Conservation (phyloP, 2,888 invertebrate genomes). For the Chalcis sispes region DNA sequence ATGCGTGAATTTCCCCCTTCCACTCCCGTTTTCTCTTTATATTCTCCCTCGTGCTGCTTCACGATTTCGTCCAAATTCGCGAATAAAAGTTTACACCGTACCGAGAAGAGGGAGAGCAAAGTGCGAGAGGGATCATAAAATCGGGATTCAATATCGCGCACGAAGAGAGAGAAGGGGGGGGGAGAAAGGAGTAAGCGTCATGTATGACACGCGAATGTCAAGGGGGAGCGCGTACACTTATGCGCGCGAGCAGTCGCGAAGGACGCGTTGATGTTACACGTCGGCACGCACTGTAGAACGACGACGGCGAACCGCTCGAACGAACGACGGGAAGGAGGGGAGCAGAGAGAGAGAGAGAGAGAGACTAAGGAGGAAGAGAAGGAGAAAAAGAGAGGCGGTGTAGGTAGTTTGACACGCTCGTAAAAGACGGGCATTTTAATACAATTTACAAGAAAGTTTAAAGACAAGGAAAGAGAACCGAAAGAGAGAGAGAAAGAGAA, state of each 20-base stretch:
- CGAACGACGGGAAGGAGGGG: constrained; percentile 22
- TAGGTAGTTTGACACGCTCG: constrained; percentile 71
- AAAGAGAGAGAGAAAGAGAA: constrained; percentile 26
- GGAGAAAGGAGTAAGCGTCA: constrained; percentile 57
- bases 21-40: no score
- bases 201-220: constrained; percentile 65
- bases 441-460: constrained; percentile 76
- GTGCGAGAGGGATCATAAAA: constrained; percentile 70
- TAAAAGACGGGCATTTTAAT: constrained; percentile 75
- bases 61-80: constrained; percentile 74
- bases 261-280: constrained; percentile 22
- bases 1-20: constrained; percentile 22
- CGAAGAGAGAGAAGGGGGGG: constrained; percentile 20
- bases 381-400: no score
- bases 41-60: constrained; percentile 40
- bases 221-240: constrained; percentile 58
- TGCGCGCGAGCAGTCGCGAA: no score
- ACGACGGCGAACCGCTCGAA: background rate
- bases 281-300: constrained; percentile 1
- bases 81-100: constrained; percentile 75
- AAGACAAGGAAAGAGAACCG: constrained; percentile 58
- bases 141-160: constrained; percentile 72
- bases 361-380: constrained; percentile 22
- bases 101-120: constrained; percentile 24
- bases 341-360: constrained; percentile 3